Evolutionary conservation across 2,797 vertebrate genomes (phyloP).

Genomic region (Amazonetta brasiliensis): DNA sequence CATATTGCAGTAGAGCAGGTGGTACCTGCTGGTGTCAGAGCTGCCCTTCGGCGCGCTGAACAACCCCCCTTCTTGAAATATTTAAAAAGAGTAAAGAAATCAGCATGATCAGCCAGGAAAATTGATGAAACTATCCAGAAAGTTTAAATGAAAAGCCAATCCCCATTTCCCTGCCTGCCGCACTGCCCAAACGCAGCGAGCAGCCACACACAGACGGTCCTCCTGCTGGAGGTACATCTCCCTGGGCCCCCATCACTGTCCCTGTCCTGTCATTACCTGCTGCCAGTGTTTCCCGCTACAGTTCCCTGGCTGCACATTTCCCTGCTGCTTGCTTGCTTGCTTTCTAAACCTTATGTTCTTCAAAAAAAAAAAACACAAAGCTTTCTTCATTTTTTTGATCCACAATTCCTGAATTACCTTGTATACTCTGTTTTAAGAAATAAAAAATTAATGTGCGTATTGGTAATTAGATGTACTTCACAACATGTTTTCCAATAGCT

Average conservation of each 20-base stretch:
- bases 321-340: background rate
- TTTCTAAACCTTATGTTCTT: conserved; percentile 15
- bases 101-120: background rate
- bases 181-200: background rate
- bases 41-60: background rate
- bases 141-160: background rate
- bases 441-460: background rate
- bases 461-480: background rate
- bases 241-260: conserved; percentile 41
- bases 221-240: conserved; percentile 53
- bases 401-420: background rate
- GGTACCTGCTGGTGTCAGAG: background rate
- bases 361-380: background rate
- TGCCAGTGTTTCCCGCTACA: conserved; percentile 34
- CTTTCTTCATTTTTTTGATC: background rate
- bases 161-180: background rate
- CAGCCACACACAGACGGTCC: background rate
- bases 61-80: background rate
- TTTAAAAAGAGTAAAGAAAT: conserved; percentile 45
- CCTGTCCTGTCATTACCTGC: conserved; percentile 40
- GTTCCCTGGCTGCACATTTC: conserved; percentile 50
- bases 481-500: background rate
- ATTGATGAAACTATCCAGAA: background rate
- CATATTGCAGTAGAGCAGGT: conserved; percentile 26
- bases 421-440: background rate